Evolutionary conservation across 2,888 invertebrate genomes (phyloP).

Genomic region (Apamea crenata): DNA sequence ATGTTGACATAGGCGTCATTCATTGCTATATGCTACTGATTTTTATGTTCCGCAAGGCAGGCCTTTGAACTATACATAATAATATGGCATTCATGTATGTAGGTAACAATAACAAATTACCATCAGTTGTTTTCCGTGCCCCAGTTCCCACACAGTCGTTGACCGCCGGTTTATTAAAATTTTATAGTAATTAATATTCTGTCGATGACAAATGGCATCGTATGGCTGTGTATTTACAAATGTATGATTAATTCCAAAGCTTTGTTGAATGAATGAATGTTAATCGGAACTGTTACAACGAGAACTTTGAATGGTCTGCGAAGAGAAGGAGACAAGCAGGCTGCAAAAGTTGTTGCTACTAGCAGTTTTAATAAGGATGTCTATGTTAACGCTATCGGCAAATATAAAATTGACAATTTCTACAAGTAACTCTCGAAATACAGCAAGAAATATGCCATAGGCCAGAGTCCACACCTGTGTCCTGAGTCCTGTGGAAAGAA

Average conservation of each 20-base stretch:
- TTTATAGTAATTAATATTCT: slow-evolving; percentile 47
- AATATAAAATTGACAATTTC: not conserved
- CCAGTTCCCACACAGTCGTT: slow-evolving; percentile 43
- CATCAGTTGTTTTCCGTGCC: slow-evolving; percentile 32
- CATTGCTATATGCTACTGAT: too few species aligned
- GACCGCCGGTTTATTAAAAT: slow-evolving; percentile 36
- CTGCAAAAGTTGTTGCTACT: not conserved
- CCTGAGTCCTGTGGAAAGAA: too few species aligned
- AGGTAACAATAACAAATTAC: slow-evolving; percentile 37
- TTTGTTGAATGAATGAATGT: slow-evolving; percentile 14
- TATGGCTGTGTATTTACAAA: slow-evolving; percentile 24
- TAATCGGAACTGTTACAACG: not conserved
- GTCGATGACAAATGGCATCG: slow-evolving; percentile 48
- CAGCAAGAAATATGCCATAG: not conserved
- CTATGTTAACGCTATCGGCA: not conserved
- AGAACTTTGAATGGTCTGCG: not conserved
- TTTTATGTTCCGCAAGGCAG: not conserved
- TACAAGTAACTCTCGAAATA: not conserved
- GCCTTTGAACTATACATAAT: slow-evolving; percentile 5
- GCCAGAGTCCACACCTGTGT: not conserved
- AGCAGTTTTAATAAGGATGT: not conserved
- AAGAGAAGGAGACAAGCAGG: not conserved
- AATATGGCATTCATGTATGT: slow-evolving; percentile 4
- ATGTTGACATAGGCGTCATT: not conserved
- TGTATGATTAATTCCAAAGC: slow-evolving; percentile 22